Conservation (phyloP, 2,113 vertebrate genomes). For the Rhea americana region DNA sequence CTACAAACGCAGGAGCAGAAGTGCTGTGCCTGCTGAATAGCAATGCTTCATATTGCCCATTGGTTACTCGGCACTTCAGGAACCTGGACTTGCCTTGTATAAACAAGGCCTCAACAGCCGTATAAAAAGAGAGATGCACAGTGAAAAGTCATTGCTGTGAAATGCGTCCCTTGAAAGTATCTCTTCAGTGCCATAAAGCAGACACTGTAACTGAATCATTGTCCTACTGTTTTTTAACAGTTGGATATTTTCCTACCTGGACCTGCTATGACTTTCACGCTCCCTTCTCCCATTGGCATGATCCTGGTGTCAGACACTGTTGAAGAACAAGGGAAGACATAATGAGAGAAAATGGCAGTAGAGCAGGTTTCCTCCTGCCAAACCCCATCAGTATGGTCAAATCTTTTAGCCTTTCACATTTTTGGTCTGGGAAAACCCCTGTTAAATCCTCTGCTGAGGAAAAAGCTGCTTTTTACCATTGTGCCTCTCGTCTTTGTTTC, state of each 20-base stretch:
- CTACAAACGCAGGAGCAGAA: not conserved
- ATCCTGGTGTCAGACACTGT: conserved; percentile 77
- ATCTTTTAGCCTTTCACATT: not conserved
- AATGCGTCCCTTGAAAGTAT: not conserved
- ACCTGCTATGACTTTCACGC: conserved; percentile 71
- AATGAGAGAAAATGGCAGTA: not conserved
- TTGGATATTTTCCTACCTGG: conserved; percentile 62
- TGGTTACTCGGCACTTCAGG: not conserved
- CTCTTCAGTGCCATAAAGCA: not conserved
- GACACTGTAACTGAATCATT: not conserved
- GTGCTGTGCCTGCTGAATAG: not conserved
- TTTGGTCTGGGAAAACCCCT: not conserved
- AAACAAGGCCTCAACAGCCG: not conserved
- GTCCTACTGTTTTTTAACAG: not conserved
- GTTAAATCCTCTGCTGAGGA: not conserved
- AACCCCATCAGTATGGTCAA: not conserved
- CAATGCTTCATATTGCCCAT: not conserved
- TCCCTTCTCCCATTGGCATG: conserved; percentile 71
- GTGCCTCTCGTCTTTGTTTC: not conserved
- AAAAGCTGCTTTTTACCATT: not conserved
- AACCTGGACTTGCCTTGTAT: not conserved
- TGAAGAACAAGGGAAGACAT: conserved; percentile 39
- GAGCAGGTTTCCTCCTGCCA: not conserved
- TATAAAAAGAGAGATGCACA: not conserved
- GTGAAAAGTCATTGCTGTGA: not conserved